Evolutionary conservation across 1,140 invertebrate species (phyloP), one percentile per base, ranked within the genome.

Genomic region (Pissodes strobi): DNA sequence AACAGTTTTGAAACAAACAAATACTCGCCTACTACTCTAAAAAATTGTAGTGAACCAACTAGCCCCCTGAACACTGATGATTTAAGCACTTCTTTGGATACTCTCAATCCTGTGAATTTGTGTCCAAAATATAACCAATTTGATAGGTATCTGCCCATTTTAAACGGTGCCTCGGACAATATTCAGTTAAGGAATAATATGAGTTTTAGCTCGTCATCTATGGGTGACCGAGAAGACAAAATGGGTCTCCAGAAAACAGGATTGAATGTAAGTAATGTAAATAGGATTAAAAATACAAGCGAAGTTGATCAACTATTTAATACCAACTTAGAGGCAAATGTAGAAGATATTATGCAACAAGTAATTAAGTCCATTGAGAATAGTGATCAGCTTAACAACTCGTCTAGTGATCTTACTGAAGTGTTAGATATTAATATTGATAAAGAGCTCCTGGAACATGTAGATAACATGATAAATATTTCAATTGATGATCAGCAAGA

Each of bases 301-400:
- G 83, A 85, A 66, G 80, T 83, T 76, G 84, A 86, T 46, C 81
- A 84, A 56, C 78, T 85, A 39, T 76, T 85, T 19, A 53, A 49
- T 65, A 72, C 72, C 64, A 55, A 85, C 72, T 77, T 86, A 39
- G 82, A 77, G 18, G 19, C 21, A 4, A 84, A 84, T 72, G 45
- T 51, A 15, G 58, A 61, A 13, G 87, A 87, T 59, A 80, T 87
- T 34, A 78, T 89, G 38, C 85, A 85, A 74, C 85, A 85, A 74
- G 86, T 84, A 12, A 86, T 87, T 56, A 87, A 87, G 74, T 87
- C 83, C n/a, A 82, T 88, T 63, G 87, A 87, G 67, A 80, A 80
- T 9, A 82, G 75, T 10, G 82, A 81, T 71, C 72, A 72, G 4
- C 68, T 82, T 23, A 72, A 69, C 18, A 63, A 67, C 56, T 69